Base-by-base conservation (phyloP, 2,888 invertebrate species). In the Euphydryas editha region DNA sequence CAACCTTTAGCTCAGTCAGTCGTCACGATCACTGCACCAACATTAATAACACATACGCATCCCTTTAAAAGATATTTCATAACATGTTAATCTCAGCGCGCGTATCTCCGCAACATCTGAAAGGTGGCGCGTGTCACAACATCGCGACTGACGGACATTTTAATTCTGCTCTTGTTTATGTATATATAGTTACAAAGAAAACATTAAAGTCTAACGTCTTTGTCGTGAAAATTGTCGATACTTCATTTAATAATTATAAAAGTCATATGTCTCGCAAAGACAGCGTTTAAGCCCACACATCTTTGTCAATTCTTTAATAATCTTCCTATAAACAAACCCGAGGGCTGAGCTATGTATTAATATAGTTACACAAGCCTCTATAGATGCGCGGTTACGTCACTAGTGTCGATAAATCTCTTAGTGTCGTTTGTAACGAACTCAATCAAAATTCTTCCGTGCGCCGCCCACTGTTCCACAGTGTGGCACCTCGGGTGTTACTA, bases 371-470 rank as follows among this genome's bases (percentile, higher is more conserved):
- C 30, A 30, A 30, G 6, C 6, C n/a, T n/a, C 20, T 36, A 51
- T 49, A 21, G 30, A 8, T 7, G 24, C 18, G 42, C 42, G 20
- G 60, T 57, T 60, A 57, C 60, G 24, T 60, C 63, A 58, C 42
- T 24, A 11, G 54, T 58, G 62, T 60, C 65, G 62, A 73, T 73
- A 70, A 72, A 72, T 72, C 72, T 66, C 46, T 36, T 36, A n/a
- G 62, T 64, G 55, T 39, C 65, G 54, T 47, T 46, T 46, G 70
- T 58, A 59, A 70, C 67, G 65, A 81, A 81, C 81, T 85, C 77
- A 85, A 86, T 86, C 83, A 82, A 84, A 81, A 84, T 84, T 82
- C 82, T 78, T 76, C 51, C 68, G 72, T 67, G 17, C 42, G 20
- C 61, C 58, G 54, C 71, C 69, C 64, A 74, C 68, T 74, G 76